Evolutionary conservation across 2,797 vertebrate genomes (phyloP), one percentile per base, ranked within the genome.

Genomic region (Coendou prehensilis): DNA sequence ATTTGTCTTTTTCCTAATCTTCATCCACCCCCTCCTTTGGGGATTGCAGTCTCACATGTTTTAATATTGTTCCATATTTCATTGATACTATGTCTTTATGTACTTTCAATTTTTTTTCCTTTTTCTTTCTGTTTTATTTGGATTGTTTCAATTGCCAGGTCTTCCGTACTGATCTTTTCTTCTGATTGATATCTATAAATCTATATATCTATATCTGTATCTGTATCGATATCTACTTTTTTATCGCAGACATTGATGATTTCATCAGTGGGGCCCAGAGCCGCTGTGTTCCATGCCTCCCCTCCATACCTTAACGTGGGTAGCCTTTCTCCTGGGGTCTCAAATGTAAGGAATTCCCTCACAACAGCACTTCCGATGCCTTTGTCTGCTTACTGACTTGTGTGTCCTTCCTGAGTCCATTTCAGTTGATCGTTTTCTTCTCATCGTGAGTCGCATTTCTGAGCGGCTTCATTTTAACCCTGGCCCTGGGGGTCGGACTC

Each of bases 341-440:
- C 73, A 50, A 64, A 26, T 50, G 5, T 6, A 87, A 95, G 45
- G 67, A 45, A 82, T 57, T 87, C 11, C 41, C 18, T 56, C 69
- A 2, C 5, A 56, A 23, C n/a, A 81, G 45, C 41, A 18, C 28
- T 71, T 61, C 83, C 50, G 63, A 79, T 88, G 11, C 37, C 20
- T 87, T 71, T 75, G 28, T 93, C 37, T 76, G 26, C 18, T 78
- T 30, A 90, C 61, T 87, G n/a, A 71, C 61, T 89, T 9, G 13
- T 41, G 9, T 87, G 18, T 84, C 54, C 52, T 64, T 91, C 93
- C 33, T n/a, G 20, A 23, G 69, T 37, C 47, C 14, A 37, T 93
- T 87, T 93, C 13, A 26, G 33, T 78, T 26, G 18, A 41, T 63
- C 79, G 20, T 75, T 85, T 87, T 91, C 41, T 95, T 95, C 26